Conservation (phyloP, 2,113 vertebrate species). For the Sander vitreus region DNA sequence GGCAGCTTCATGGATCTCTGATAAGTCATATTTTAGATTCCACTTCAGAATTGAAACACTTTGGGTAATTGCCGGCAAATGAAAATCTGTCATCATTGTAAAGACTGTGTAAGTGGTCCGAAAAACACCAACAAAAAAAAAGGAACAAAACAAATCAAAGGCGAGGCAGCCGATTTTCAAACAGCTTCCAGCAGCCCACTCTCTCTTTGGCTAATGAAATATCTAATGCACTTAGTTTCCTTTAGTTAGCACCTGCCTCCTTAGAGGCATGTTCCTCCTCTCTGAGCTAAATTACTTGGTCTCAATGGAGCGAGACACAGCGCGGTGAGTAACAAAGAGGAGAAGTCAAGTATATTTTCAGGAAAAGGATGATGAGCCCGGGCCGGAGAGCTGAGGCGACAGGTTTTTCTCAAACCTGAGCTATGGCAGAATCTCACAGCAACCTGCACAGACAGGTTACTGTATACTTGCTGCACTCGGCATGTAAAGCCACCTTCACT, state of each 20-base stretch:
- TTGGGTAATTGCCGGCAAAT: slow-evolving; percentile 71
- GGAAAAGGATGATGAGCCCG: slow-evolving; percentile 47
- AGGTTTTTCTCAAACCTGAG: background rate
- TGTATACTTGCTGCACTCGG: background rate
- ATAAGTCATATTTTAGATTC: slow-evolving; percentile 28
- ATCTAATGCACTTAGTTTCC: slow-evolving; percentile 71
- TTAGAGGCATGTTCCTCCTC: slow-evolving; percentile 71
- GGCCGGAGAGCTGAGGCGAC: slow-evolving; percentile 40
- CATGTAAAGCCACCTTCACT: slow-evolving; percentile 47
- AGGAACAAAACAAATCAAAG: slow-evolving; percentile 55
- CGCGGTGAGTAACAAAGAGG: slow-evolving; percentile 56
- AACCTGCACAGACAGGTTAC: slow-evolving; percentile 23
- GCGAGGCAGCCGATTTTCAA: slow-evolving; percentile 34
- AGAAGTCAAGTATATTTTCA: slow-evolving; percentile 63
- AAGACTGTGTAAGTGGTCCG: slow-evolving; percentile 34
- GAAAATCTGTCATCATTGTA: slow-evolving; percentile 56
- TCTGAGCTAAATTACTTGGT: slow-evolving; percentile 68
- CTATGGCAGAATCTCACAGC: slow-evolving; percentile 13
- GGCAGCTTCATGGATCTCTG: slow-evolving; percentile 4
- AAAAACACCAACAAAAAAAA: slow-evolving; percentile 45
- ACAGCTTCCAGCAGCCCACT: slow-evolving; percentile 55
- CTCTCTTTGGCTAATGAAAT: slow-evolving; percentile 64
- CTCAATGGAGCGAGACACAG: slow-evolving; percentile 68
- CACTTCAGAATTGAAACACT: slow-evolving; percentile 60
- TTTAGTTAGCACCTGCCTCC: slow-evolving; percentile 75